Percentiles rank a stretch among this genome's conserved stretches.
Evolutionary conservation across 2,797 vertebrate genomes (phyloP).

Genomic region (Urophycis tenuis): DNA sequence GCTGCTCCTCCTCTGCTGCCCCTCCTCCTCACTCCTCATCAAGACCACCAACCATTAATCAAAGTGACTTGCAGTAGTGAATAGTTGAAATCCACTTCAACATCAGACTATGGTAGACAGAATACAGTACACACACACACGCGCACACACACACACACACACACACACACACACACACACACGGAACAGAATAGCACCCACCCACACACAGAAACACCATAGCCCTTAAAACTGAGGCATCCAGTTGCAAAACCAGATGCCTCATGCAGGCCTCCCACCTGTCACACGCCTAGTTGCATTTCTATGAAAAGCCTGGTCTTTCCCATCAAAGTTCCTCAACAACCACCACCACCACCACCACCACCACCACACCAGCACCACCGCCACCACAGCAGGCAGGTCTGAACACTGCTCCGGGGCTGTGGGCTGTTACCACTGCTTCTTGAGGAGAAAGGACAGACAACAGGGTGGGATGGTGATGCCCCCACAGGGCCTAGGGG

Average conservation of each 20-base stretch:
- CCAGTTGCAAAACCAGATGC: neutral
- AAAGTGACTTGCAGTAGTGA: neutral
- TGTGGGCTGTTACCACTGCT: neutral
- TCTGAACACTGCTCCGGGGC: neutral
- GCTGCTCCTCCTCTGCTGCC: neutral
- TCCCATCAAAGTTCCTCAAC: neutral
- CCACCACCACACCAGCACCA: neutral
- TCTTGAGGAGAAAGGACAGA: neutral
- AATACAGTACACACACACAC: neutral
- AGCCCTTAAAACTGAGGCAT: neutral
- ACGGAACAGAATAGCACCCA: too few species aligned
- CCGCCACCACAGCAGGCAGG: neutral
- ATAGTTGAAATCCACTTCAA: neutral
- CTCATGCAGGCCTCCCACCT: neutral
- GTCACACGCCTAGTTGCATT: neutral
- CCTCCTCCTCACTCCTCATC: neutral
- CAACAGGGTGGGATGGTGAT: neutral
- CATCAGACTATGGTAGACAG: neutral
- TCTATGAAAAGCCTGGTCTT: neutral
- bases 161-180: neutral
- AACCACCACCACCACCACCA: neutral
- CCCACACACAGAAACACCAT: neutral
- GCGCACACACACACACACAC: neutral
- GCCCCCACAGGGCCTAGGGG: too few species aligned
- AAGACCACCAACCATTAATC: constrained; percentile 3